Conservation (phyloP, 1,140 invertebrate genomes). For the Campoletis sonorensis region DNA sequence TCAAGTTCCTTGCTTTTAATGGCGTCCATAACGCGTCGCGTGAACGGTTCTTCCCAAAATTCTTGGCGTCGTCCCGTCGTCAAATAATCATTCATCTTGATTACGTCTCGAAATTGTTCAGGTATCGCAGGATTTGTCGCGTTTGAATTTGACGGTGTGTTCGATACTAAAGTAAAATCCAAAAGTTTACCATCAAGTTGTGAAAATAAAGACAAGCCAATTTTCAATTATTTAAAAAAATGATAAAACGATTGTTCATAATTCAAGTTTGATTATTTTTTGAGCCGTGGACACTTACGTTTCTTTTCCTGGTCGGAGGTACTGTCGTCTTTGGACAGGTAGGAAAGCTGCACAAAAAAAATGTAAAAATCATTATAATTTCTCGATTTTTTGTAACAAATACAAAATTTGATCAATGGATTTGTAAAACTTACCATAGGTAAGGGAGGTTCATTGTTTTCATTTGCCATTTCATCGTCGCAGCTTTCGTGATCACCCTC, state of each 20-base stretch:
- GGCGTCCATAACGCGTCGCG: constrained; percentile 89
- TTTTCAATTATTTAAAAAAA: too few species aligned
- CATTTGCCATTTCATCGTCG: constrained; percentile 72
- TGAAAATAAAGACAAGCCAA: too few species aligned
- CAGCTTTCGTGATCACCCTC: constrained; percentile 74
- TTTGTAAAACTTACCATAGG: constrained; percentile 65
- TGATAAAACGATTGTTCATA: neutral
- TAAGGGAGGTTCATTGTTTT: constrained; percentile 71
- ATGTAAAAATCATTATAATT: constrained; percentile 22
- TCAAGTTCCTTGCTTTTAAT: constrained; percentile 93
- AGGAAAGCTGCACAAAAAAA: constrained; percentile 70
- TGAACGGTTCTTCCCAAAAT: constrained; percentile 93
- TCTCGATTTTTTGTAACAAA: constrained; percentile 8
- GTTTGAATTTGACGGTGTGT: constrained; percentile 69
- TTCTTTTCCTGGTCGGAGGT: constrained; percentile 77
- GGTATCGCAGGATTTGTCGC: constrained; percentile 71
- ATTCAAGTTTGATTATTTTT: neutral
- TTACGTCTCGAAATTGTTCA: constrained; percentile 84
- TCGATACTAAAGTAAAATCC: constrained; percentile 58
- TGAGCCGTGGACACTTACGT: constrained; percentile 72
- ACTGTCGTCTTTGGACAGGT: constrained; percentile 70
- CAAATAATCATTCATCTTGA: constrained; percentile 93
- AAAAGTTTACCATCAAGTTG: neutral
- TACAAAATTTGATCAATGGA: constrained; percentile 8
- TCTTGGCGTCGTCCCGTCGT: constrained; percentile 90